Percentiles rank a stretch among this genome's conserved stretches.
Evolutionary conservation across 2,113 vertebrate species (phyloP).

Genomic region (Apaloderma vittatum): DNA sequence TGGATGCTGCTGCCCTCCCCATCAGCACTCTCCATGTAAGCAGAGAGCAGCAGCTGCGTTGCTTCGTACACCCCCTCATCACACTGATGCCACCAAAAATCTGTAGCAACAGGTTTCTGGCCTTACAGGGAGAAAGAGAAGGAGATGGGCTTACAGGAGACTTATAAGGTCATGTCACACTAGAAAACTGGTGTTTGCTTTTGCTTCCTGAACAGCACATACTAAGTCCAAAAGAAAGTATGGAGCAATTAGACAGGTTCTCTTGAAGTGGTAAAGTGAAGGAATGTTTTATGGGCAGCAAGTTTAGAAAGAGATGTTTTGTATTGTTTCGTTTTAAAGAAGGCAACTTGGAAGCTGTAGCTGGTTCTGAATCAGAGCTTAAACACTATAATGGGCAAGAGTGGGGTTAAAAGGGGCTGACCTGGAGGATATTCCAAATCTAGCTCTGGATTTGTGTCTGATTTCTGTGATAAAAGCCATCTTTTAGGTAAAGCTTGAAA

Average conservation of each 20-base stretch:
- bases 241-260: not conserved
- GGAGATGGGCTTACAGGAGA: not conserved
- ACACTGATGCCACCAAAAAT: not conserved
- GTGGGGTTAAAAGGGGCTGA: not conserved
- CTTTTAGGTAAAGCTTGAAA: conserved; percentile 39
- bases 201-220: not conserved
- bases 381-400: not conserved
- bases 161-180: not conserved
- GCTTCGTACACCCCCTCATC: fast-evolving
- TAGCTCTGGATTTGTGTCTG: not conserved
- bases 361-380: not conserved
- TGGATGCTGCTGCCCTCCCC: not conserved
- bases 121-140: not conserved
- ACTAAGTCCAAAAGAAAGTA: not conserved
- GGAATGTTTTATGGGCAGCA: not conserved
- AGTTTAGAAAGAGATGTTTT: not conserved
- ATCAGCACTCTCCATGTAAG: not conserved
- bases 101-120: not conserved
- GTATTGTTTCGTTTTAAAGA: not conserved
- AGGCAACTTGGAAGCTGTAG: not conserved
- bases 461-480: not conserved
- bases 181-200: not conserved
- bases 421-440: not conserved
- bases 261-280: not conserved
- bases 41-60: not conserved